Base-by-base conservation (phyloP, 2,113 vertebrate species). In the Boleophthalmus pectinirostris region DNA sequence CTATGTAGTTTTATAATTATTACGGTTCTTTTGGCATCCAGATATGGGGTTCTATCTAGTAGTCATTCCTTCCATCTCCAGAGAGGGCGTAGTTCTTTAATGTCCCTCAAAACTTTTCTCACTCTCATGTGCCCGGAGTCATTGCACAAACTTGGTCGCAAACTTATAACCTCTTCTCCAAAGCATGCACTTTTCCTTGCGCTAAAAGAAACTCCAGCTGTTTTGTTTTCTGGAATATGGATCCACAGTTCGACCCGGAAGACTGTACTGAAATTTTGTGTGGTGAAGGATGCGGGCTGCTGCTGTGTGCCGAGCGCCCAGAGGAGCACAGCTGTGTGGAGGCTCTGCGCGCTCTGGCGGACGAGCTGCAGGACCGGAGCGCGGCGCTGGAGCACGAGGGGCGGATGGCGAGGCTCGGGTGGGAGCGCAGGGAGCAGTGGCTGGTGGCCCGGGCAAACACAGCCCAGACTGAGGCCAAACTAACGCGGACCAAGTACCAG, bases 381-480 rank as follows among this genome's bases (percentile, higher is more conserved):
- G 80, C 82, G 0, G 7, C 70, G 35, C 20, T 90, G 79, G 88
- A 89, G 78, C 90, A 84, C 3, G 81, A 89, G 72, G 76, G 82
- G 75, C 88, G 81, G 72, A 76, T 82, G 76, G 87, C 82, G 70
- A 85, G 88, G 47, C 78, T 87, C 78, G 84, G 89, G 79, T 91
- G 93, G 92, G 89, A 92, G 83, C 46, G 82, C 76, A 81, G 88
- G 60, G 93, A 95, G 81, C 86, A 87, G 89, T 66, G 81, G 43
- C 92, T 93, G 64, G 72, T 91, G 23, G 91, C 89, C 63, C 94
- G 91, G 91, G 91, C 94, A 56, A 74, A 87, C 0, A 20, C 56
- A 1, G 93, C 94, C 47, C 94, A 95, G 90, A 92, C 81, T 89
- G 81, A 94, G 90, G 92, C 92, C 87, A 91, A 92, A 87, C 94